Evolutionary conservation across 2,113 vertebrate genomes (phyloP), one percentile per base, ranked within the genome.

Genomic region (Corythoichthys intestinalis): DNA sequence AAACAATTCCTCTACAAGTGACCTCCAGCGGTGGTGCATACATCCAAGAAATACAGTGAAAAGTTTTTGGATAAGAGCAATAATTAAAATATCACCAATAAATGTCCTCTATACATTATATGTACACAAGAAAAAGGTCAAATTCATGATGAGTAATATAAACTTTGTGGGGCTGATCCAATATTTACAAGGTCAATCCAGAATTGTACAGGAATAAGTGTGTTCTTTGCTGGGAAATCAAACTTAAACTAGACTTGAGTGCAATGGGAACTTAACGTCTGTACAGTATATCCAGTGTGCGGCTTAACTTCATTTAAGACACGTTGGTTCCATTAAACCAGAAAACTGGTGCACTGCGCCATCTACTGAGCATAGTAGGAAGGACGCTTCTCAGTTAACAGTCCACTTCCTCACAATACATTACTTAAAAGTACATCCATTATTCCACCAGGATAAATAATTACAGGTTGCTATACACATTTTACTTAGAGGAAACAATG

Each of bases 131-230:
- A 61, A 68, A 71, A 61, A 34, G 5, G 71, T 66, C 34, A 15
- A 58, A 37, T 12, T 44, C 61, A 34, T 6, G 46, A 53, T 69
- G 35, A 83, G 14, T n/a, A 68, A 48, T 74, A 63, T 60, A 66
- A 9, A 58, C 44, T 5, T 62, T 70, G 48, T 47, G 17, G 47
- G 35, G 11, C 64, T 53, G 35, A 71, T 66, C 57, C 20, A 28
- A 28, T 61, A 87, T 90, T 81, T 87, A 90, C 85, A 90, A 71
- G 38, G 78, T 78, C 78, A 69, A 76, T 78, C 83, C 75, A 87
- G 81, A 20, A 53, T 66, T 28, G 1, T 64, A 50, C 67, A 71
- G 76, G 12, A 49, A 37, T 8, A 34, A 75, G 76, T 70, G 37
- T 70, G 65, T 70, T 74, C 63, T 69, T 39, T 39, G 39, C 62